Evolutionary conservation across 2,888 invertebrate genomes (phyloP), one percentile per base, ranked within the genome.

Genomic region (Alcis repandata): DNA sequence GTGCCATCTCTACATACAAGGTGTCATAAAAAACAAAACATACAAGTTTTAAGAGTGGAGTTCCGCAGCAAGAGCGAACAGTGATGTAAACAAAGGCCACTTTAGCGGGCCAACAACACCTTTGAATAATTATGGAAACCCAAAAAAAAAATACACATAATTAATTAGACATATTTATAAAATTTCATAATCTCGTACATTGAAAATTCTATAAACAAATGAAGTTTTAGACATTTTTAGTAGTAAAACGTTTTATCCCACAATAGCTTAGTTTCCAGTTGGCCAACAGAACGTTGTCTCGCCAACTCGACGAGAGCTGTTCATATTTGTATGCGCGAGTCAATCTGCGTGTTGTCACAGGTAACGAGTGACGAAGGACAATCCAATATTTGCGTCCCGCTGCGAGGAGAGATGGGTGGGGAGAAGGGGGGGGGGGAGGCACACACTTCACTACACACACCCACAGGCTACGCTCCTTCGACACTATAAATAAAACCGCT

Each of bases 371-470:
- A 41, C 54, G 61, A 61, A 61, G 54, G 61, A 41, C 49, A 41
- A 33, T 49, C 54, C 61, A 61, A 61, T 61, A 61, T 61, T 61
- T 61, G 54, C 54, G 46, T 45, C 60, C 45, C n/a, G 11, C 38
- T 15, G 13, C 27, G 36, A 51, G 51, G 33, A 11, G 36, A 43
- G 20, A 4, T 32, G 36, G 4, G 49, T 4, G 17, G 11, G 46
- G 45, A 6, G 41, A 0, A 17, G 17, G 45, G 45, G 20, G 7
- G n/a, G n/a, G 19, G 11, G n/a, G 40, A n/a, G 11, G 11, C 36
- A 15, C 11, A 46, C 46, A 46, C 22, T 46, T 46, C 46, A n/a
- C 3, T 20, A 22, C 48, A 48, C 48, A 48, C 48, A 48, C 13
- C 9, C n/a, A 43, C 19, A 13, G 27, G 22, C 9, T 20, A 7